Evolutionary conservation across 2,888 invertebrate genomes (phyloP).

Genomic region (Petrolisthes cinctipes): DNA sequence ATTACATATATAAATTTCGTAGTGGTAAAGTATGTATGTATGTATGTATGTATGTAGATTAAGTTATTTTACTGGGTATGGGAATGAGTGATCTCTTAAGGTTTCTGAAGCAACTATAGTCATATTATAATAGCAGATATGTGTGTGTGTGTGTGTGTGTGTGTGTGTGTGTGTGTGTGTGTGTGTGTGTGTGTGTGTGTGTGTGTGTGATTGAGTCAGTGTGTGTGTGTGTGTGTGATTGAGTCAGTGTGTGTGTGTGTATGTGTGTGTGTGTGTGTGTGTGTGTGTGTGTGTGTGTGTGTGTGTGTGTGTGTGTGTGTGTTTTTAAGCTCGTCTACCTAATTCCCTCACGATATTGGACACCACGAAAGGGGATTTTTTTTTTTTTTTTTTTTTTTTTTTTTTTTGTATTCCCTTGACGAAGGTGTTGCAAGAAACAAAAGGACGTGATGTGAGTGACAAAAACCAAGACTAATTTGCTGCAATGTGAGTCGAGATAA

Average conservation of each 20-base stretch:
- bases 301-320: too few species aligned
- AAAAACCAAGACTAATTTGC: too few species aligned
- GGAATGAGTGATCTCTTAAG: neutral
- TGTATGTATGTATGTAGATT: neutral
- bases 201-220: neutral
- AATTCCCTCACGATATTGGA: too few species aligned
- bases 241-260: neutral
- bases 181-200: constrained; percentile 4
- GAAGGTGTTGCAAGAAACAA: too few species aligned
- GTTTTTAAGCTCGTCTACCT: too few species aligned
- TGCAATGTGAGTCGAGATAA: too few species aligned
- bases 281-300: neutral
- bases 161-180: constrained; percentile 7
- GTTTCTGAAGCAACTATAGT: neutral
- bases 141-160: constrained; percentile 1
- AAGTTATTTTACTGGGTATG: neutral
- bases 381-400: too few species aligned
- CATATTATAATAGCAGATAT: neutral
- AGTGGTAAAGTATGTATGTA: neutral
- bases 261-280: constrained; percentile 1
- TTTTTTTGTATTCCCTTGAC: too few species aligned
- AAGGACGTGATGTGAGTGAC: too few species aligned
- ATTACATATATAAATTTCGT: neutral
- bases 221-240: constrained; percentile 7
- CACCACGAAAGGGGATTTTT: too few species aligned